These are phyloP conservation scores for Hololepta plana DNA, from an alignment of 2,888 invertebrate species.

Conservation along the genomic window DNA sequence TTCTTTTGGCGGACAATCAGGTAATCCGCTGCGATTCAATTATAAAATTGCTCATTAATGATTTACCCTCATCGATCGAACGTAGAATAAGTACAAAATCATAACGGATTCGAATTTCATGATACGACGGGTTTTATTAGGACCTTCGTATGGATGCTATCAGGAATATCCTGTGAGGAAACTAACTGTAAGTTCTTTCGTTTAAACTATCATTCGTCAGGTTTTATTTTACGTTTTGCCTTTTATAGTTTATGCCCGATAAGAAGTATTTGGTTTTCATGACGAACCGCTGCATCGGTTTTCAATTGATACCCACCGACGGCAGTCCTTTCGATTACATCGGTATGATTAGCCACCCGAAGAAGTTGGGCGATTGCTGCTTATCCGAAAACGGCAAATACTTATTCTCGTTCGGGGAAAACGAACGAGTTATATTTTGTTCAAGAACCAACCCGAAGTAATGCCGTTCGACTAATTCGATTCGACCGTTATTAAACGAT, in stretches of 20 bases:
- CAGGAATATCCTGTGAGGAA: conserved; percentile 31
- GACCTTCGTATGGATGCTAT: conserved; percentile 44
- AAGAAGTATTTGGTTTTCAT: conserved; percentile 39
- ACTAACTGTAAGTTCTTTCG: conserved; percentile 21
- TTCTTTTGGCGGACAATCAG: conserved; percentile 44
- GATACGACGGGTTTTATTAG: conserved; percentile 45
- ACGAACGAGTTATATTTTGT: conserved; percentile 27
- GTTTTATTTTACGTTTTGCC: conserved; percentile 21
- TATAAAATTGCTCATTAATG: conserved; percentile 5
- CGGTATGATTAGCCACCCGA: conserved; percentile 45
- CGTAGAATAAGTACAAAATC: conserved; percentile 50
- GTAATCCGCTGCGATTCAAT: conserved; percentile 19
- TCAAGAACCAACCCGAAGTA: not conserved
- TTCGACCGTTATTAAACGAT: too few relatives aligned
- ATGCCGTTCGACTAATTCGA: too few relatives aligned
- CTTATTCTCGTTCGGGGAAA: conserved; percentile 35
- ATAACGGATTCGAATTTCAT: conserved; percentile 42
- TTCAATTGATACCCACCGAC: conserved; percentile 49
- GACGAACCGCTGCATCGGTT: conserved; percentile 44
- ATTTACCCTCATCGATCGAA: conserved; percentile 9
- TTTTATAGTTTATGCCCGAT: conserved; percentile 16
- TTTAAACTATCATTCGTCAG: not conserved
- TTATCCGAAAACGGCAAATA: conserved; percentile 25
- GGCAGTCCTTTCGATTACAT: conserved; percentile 56
- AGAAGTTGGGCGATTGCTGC: conserved; percentile 29